These are phyloP conservation scores for Auanema sp. DNA, from an alignment of 2,888 invertebrate species.

Conservation along the genomic window DNA sequence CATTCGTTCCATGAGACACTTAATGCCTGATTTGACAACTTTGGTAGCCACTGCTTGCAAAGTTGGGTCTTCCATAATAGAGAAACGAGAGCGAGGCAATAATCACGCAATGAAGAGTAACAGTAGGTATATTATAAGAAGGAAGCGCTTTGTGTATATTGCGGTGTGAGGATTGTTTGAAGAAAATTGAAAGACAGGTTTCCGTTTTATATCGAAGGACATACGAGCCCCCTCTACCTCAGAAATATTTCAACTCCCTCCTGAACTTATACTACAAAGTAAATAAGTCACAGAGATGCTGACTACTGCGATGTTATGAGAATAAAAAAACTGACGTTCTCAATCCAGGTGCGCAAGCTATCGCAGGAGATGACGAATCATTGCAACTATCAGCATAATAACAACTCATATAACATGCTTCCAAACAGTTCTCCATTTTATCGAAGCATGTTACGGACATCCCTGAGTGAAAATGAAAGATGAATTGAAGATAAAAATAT, in stretches of 20 bases:
- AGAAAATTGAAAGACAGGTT: neutral
- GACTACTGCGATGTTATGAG: neutral
- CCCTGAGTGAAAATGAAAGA: slow-evolving; percentile 11
- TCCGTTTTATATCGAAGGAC: neutral
- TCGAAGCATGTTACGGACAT: slow-evolving; percentile 37
- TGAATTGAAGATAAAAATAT: too few species aligned
- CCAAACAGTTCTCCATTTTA: slow-evolving; percentile 40
- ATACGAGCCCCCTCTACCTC: neutral
- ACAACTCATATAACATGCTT: slow-evolving; percentile 44
- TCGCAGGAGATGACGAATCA: slow-evolving; percentile 32
- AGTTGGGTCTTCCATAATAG: slow-evolving; percentile 33
- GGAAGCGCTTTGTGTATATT: neutral
- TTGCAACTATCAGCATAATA: slow-evolving; percentile 46
- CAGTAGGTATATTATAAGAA: neutral
- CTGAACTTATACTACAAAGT: too few species aligned
- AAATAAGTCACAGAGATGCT: too few species aligned
- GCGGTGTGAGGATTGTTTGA: neutral
- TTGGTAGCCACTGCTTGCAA: slow-evolving; percentile 24
- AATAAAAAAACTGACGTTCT: slow-evolving; percentile 35
- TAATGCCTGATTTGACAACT: slow-evolving; percentile 31
- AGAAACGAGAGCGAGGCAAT: neutral
- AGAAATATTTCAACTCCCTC: neutral
- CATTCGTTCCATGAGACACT: slow-evolving; percentile 36
- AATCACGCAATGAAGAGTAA: neutral
- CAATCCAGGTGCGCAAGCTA: slow-evolving; percentile 45